Evolutionary conservation across 2,797 vertebrate genomes (phyloP), one percentile per base, ranked within the genome.

Genomic region (Sebastiscus tertius): DNA sequence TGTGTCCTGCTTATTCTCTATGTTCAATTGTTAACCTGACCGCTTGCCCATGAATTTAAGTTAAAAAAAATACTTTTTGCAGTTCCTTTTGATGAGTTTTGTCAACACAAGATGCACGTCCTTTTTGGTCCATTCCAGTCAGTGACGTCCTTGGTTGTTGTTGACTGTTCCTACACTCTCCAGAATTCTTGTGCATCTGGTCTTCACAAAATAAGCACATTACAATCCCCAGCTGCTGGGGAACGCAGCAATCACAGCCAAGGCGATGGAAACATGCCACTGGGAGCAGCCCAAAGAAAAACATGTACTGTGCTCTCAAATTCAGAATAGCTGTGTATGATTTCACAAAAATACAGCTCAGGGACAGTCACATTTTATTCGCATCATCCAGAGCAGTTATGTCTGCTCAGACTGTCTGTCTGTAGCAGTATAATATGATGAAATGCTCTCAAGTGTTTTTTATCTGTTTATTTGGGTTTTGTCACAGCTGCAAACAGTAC

Each of bases 281-380:
- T 81, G 79, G 67, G 77, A 78, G 64, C 46, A 1, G 9, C 78
- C 64, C 76, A 75, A 63, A 82, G 60, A 74, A 76, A 87, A 77
- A 69, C 13, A 70, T 72, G 72, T 75, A 72, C 52, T 49, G 33
- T 58, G 58, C 61, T 83, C 62, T 87, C 24, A 81, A 63, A 88
- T 84, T 73, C 70, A 83, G 64, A 86, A 70, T 61, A 63, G 68
- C 72, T 6, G 49, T 79, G 76, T 77, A 49, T 76, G 61, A 79
- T 87, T 87, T 88, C 82, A 87, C 87, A 67, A 88, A 20, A 90
- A 87, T 84, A 69, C 72, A 66, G 80, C 87, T 87, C 39, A 22
- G 78, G 82, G 72, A 83, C 73, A 75, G 72, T 71, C 79, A 83
- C 72, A 75, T 89, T 90, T 89, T 79, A 89, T 91, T 84, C 88